Percentiles rank a stretch among this genome's conserved stretches.
phyloP scores from a whole-genome alignment of 2,888 invertebrate genomes.

The Yponomeuta plumbellus region DNA sequence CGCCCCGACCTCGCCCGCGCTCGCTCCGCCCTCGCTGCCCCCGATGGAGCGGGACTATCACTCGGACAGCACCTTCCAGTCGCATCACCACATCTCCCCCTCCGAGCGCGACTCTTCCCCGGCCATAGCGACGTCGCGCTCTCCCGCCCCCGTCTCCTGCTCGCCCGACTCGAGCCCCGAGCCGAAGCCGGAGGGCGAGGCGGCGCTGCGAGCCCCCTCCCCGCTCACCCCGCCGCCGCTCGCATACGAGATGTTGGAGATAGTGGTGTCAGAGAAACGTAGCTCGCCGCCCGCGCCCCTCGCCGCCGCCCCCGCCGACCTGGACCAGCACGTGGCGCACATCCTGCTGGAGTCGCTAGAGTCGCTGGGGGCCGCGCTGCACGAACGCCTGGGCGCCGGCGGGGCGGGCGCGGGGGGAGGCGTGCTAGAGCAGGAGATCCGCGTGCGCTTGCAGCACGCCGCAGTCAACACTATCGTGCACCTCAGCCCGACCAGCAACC shows the following conservation, averaged over 20 bases:
- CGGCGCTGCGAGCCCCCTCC: neutral
- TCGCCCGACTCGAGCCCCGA: neutral
- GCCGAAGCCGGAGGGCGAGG: neutral
- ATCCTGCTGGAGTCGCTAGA: constrained; percentile 71
- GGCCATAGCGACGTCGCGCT: constrained; percentile 41
- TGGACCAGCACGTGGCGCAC: constrained; percentile 71
- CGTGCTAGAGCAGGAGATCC: constrained; percentile 70
- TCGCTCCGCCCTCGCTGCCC: neutral
- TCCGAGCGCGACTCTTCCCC: constrained; percentile 38
- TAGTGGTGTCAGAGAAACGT: constrained; percentile 62
- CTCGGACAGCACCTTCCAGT: constrained; percentile 35
- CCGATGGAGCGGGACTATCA: constrained; percentile 24
- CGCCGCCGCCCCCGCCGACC: constrained; percentile 28
- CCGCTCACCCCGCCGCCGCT: constrained; percentile 26
- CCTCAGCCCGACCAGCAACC: constrained; percentile 65
- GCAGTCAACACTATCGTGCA: constrained; percentile 70
- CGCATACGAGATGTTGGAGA: constrained; percentile 58
- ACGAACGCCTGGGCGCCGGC: constrained; percentile 64
- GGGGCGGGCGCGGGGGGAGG: constrained; percentile 55
- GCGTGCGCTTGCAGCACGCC: constrained; percentile 66
- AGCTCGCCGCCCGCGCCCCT: constrained; percentile 24
- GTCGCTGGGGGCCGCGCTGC: constrained; percentile 57
- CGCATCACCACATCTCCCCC: constrained; percentile 25
- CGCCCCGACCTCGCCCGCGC: neutral
- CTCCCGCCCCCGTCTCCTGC: constrained; percentile 40